These are phyloP conservation scores for Zelleria hepariella DNA, from an alignment of 2,888 invertebrate genomes.

Conservation along the genomic window DNA sequence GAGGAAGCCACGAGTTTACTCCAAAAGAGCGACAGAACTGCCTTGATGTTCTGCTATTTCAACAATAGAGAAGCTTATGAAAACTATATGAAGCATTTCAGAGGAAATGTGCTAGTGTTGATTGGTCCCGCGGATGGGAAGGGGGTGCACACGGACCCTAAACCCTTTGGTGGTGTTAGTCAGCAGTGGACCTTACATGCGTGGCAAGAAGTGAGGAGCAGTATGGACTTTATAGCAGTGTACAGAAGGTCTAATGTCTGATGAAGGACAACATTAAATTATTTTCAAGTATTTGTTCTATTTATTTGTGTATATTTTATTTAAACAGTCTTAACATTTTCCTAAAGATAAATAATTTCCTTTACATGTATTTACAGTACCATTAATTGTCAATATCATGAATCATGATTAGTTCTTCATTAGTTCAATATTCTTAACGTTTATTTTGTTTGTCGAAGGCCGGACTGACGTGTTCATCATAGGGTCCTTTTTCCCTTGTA, in stretches of 20 bases:
- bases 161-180: slow-evolving; percentile 74
- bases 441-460: slow-evolving; percentile 56
- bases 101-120: slow-evolving; percentile 78
- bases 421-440: slow-evolving; percentile 64
- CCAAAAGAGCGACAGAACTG: slow-evolving; percentile 50
- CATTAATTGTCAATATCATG: slow-evolving; percentile 10
- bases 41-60: slow-evolving; percentile 86
- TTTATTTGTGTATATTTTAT: slow-evolving; percentile 9
- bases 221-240: slow-evolving; percentile 76
- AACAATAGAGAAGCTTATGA: slow-evolving; percentile 79
- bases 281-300: background rate
- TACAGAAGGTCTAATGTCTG: slow-evolving; percentile 41
- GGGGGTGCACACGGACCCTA: slow-evolving; percentile 79
- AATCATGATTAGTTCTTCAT: slow-evolving; percentile 62
- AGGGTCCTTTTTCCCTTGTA: slow-evolving; percentile 58
- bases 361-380: slow-evolving; percentile 10
- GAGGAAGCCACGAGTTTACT: slow-evolving; percentile 47
- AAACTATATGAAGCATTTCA: slow-evolving; percentile 75
- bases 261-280: background rate
- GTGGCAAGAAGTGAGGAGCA: slow-evolving; percentile 72
- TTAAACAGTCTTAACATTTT: slow-evolving; percentile 17
- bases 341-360: slow-evolving; percentile 8
- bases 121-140: slow-evolving; percentile 78
- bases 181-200: slow-evolving; percentile 71
- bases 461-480: slow-evolving; percentile 62